Percentiles rank a stretch among this genome's conserved stretches.
Conservation (phyloP, 2,888 invertebrate genomes). For the Orthonevra nobilis region DNA sequence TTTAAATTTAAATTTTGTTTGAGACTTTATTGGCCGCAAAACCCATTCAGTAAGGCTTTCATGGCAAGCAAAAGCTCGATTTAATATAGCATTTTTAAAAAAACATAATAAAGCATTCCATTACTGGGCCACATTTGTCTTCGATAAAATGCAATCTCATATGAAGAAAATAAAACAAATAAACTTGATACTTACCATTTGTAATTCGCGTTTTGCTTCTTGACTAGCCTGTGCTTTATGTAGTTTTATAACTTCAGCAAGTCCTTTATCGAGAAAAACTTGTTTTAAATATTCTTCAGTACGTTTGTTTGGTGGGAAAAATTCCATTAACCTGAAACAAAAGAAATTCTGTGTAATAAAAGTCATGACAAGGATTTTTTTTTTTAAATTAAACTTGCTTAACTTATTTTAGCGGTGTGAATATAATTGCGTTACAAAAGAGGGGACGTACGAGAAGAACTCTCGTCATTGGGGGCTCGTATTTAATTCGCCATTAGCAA, state of each 20-base stretch:
- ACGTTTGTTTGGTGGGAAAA: conserved; percentile 96
- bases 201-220: conserved; percentile 90
- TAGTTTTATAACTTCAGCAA: conserved; percentile 89
- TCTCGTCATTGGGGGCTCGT: too few species aligned
- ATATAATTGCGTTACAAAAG: too few species aligned
- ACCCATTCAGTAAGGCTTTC: conserved; percentile 47
- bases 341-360: conserved; percentile 20
- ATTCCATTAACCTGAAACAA: conserved; percentile 89
- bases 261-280: conserved; percentile 89
- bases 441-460: too few species aligned
- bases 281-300: conserved; percentile 92
- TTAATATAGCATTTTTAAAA: conserved; percentile 59
- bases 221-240: conserved; percentile 92
- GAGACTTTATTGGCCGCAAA: conserved; percentile 77
- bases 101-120: conserved; percentile 18
- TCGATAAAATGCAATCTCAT: neutral
- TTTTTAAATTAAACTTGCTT: too few species aligned
- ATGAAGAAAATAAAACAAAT: neutral
- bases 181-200: conserved; percentile 76
- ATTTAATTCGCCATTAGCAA: too few species aligned
- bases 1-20: conserved; percentile 61
- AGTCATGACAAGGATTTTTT: too few species aligned
- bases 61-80: conserved; percentile 21
- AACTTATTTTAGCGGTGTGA: too few species aligned
- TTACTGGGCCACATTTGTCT: neutral